Evolutionary conservation across 2,888 invertebrate genomes (phyloP).

Genomic region (Timema cristinae): DNA sequence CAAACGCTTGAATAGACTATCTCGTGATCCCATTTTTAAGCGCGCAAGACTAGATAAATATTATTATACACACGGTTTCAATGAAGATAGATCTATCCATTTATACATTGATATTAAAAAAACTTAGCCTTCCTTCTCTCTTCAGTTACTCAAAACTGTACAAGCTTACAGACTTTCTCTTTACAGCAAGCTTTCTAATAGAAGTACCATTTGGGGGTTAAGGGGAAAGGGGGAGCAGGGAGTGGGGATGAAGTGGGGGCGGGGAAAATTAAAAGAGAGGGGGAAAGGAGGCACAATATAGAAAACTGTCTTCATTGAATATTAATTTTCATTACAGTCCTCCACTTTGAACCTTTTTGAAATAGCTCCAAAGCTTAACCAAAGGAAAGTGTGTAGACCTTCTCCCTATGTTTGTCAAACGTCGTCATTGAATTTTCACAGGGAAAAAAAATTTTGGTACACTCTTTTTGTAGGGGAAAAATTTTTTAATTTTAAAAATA

Average conservation of each 20-base stretch:
- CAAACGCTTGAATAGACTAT: no score
- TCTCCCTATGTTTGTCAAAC: conserved; percentile 28
- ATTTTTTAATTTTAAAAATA: no score
- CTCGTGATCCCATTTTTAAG: no score
- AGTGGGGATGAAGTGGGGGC: conserved; percentile 21
- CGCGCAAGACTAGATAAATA: no score
- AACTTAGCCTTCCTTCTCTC: no score
- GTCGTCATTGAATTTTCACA: conserved; percentile 28
- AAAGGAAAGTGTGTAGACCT: conserved; percentile 18
- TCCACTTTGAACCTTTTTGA: conserved; percentile 31
- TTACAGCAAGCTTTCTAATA: conserved; percentile 13
- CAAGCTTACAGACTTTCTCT: conserved; percentile 19
- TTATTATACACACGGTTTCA: no score
- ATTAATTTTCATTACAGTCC: conserved; percentile 32
- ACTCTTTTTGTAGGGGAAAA: conserved; percentile 22
- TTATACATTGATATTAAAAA: no score
- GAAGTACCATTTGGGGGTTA: conserved; percentile 21
- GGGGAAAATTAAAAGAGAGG: conserved; percentile 24
- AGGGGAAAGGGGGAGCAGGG: conserved; percentile 24
- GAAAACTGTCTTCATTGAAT: conserved; percentile 31
- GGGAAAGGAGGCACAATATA: conserved; percentile 28
- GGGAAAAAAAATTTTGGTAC: conserved; percentile 19
- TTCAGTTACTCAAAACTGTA: conserved; percentile 5
- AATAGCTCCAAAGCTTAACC: conserved; percentile 29
- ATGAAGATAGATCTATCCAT: no score